A percentile compares a stretch with the other conserved stretches of the same genome.
phyloP scores from a whole-genome alignment of 2,797 vertebrate genomes.

The Halcyon leucocephala region DNA sequence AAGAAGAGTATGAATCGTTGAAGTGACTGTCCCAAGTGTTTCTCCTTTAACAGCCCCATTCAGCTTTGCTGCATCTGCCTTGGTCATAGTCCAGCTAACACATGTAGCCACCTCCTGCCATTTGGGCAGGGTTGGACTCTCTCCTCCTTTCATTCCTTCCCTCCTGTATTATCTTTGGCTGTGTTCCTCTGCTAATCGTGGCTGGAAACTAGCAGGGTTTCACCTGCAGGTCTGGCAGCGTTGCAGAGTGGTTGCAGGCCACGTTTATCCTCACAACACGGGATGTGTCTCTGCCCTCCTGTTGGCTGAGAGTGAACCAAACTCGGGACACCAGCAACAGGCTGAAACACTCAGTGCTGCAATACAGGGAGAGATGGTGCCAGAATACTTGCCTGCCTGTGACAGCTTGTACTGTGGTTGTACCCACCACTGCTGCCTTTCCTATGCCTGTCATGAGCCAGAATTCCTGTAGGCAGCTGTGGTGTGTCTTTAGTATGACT shows the following conservation, averaged over 20 bases:
- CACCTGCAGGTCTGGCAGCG: constrained; percentile 51
- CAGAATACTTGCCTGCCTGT: neutral
- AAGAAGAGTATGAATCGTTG: neutral
- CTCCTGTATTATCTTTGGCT: constrained; percentile 7
- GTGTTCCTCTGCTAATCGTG: neutral
- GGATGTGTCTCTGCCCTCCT: neutral
- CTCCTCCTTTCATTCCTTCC: neutral
- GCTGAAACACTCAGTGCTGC: neutral
- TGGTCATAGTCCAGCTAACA: neutral
- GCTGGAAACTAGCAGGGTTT: constrained; percentile 32
- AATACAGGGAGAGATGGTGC: neutral
- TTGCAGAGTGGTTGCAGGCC: constrained; percentile 18
- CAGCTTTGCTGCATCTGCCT: constrained; percentile 45
- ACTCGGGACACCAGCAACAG: neutral
- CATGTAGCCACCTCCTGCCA: constrained; percentile 30
- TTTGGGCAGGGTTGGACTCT: constrained; percentile 13
- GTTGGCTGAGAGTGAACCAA: neutral
- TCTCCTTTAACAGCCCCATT: neutral
- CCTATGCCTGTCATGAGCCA: neutral
- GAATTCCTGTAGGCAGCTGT: neutral
- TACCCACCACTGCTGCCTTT: neutral
- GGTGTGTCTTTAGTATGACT: neutral
- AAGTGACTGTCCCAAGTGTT: neutral
- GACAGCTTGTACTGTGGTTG: neutral
- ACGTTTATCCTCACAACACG: neutral